These are phyloP conservation scores for Drosophila quinaria DNA, from an alignment of 2,888 invertebrate genomes.

Conservation along the genomic window DNA sequence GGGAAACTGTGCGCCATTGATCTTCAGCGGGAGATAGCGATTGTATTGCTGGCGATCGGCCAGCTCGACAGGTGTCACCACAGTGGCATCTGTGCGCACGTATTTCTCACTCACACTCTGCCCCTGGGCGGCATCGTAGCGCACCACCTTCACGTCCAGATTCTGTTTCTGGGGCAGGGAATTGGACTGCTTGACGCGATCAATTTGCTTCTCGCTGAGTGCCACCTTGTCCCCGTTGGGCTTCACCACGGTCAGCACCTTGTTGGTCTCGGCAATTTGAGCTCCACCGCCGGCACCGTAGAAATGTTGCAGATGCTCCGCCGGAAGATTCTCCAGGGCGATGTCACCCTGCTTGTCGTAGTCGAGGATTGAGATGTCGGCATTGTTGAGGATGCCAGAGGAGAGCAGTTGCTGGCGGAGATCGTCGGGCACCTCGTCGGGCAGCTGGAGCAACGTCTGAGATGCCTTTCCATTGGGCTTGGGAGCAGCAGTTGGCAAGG, in stretches of 20 bases:
- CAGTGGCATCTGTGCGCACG: conserved; percentile 90
- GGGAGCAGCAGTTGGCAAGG: conserved; percentile 33
- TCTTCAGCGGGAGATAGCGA: conserved; percentile 93
- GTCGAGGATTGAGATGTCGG: conserved; percentile 94
- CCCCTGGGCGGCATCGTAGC: conserved; percentile 91
- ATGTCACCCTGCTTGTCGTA: conserved; percentile 96
- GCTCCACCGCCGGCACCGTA: conserved; percentile 93
- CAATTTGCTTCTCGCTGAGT: conserved; percentile 87
- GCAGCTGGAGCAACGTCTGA: conserved; percentile 87
- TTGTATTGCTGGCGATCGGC: conserved; percentile 92
- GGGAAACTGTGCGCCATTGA: conserved; percentile 94
- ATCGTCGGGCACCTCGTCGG: conserved; percentile 96
- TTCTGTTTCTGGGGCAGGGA: conserved; percentile 87
- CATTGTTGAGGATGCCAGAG: conserved; percentile 94
- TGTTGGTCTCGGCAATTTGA: conserved; percentile 90
- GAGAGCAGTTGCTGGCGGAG: conserved; percentile 92
- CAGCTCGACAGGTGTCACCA: conserved; percentile 91
- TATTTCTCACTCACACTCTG: conserved; percentile 91
- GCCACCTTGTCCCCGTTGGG: conserved; percentile 88
- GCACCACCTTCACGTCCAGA: conserved; percentile 94
- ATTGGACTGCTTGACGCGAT: conserved; percentile 84
- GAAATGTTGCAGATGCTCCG: conserved; percentile 94
- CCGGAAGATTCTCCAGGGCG: conserved; percentile 92
- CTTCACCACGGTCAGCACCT: conserved; percentile 89
- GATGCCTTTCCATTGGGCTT: conserved; percentile 69